Evolutionary conservation across 2,797 vertebrate genomes (phyloP).

Genomic region (Novumbra hubbsi): DNA sequence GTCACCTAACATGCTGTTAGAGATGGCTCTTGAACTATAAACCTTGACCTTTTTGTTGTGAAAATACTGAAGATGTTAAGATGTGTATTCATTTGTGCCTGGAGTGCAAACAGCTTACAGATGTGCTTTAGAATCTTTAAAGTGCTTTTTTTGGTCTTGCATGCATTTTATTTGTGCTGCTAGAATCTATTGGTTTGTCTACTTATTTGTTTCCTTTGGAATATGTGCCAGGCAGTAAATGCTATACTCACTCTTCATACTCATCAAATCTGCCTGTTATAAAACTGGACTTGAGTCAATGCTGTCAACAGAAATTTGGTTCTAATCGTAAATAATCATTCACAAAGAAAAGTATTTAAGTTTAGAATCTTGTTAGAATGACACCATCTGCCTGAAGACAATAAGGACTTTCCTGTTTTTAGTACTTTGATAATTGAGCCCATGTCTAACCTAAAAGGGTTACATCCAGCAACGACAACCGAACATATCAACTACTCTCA

Average conservation of each 20-base stretch:
- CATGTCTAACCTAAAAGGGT: constrained; percentile 31
- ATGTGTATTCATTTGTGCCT: constrained; percentile 67
- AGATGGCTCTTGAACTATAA: constrained; percentile 19
- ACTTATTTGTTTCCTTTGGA: constrained; percentile 45
- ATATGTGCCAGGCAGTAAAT: constrained; percentile 77
- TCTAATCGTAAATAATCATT: constrained; percentile 36
- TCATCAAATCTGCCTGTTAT: constrained; percentile 55
- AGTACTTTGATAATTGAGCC: constrained; percentile 39
- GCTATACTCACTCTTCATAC: constrained; percentile 45
- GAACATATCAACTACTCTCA: constrained; percentile 41
- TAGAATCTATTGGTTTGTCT: constrained; percentile 64
- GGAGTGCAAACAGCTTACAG: constrained; percentile 62
- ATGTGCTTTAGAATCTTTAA: constrained; percentile 76
- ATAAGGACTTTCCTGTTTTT: background rate
- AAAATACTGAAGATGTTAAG: constrained; percentile 45
- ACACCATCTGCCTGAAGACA: background rate
- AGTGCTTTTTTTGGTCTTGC: constrained; percentile 96
- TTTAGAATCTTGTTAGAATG: background rate
- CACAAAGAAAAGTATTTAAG: background rate
- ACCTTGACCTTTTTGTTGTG: constrained; percentile 36
- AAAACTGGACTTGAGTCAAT: constrained; percentile 63
- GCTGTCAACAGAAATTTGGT: constrained; percentile 65
- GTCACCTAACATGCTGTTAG: constrained; percentile 8
- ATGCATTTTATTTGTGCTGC: constrained; percentile 90
- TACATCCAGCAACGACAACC: background rate